Conservation (phyloP, 2,888 invertebrate species). For the Microctonus hyperodae region DNA sequence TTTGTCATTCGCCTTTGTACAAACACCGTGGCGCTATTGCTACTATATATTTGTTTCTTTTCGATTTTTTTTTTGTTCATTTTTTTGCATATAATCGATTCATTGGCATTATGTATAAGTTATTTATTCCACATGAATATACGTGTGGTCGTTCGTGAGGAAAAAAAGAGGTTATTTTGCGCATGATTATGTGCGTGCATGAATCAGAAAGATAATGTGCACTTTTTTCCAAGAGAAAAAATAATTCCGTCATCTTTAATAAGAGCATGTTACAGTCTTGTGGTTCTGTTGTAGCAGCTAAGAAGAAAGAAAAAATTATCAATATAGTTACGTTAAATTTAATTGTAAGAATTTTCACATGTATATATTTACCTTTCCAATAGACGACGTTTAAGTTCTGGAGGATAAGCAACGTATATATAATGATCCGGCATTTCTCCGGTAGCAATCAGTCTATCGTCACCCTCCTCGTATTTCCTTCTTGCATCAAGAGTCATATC, state of each 20-base stretch:
- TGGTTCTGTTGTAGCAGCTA: conserved; percentile 87
- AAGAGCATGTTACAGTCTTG: conserved; percentile 70
- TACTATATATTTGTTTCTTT: background rate
- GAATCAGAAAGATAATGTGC: conserved; percentile 6
- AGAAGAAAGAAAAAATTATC: conserved; percentile 42
- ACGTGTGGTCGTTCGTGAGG: background rate
- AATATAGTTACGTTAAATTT: background rate
- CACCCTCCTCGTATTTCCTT: conserved; percentile 49
- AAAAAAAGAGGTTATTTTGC: conserved; percentile 9
- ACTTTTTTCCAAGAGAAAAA: background rate
- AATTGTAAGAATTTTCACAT: too few relatives aligned
- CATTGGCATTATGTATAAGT: conserved; percentile 2
- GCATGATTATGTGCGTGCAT: conserved; percentile 29
- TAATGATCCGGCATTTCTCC: conserved; percentile 69
- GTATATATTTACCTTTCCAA: conserved; percentile 78
- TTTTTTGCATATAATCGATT: conserved; percentile 16
- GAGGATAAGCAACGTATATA: conserved; percentile 88
- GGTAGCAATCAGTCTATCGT: conserved; percentile 47
- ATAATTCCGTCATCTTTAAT: background rate
- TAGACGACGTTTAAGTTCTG: conserved; percentile 82
- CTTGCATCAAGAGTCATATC: conserved; percentile 49
- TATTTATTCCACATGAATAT: conserved; percentile 5
- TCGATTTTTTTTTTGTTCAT: conserved; percentile 10
- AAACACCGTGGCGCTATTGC: background rate
- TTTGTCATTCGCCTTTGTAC: background rate